A percentile compares a stretch with the other conserved stretches of the same genome.
phyloP scores from a whole-genome alignment of 2,113 vertebrate genomes.

The Mesitornis unicolor region DNA sequence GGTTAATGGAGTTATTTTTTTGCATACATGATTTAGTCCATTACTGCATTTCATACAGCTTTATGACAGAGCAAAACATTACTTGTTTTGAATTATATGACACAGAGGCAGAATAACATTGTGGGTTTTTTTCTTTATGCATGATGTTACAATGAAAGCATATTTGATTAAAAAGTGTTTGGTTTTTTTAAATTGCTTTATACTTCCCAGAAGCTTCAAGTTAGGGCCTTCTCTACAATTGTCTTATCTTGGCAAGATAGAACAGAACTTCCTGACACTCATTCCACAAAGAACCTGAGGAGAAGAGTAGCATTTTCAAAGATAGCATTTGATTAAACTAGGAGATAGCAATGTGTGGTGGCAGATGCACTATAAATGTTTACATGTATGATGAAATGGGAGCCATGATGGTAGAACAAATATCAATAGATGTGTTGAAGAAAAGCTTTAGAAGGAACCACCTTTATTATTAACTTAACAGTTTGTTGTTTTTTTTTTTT shows the following conservation, averaged over 20 bases:
- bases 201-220: not conserved
- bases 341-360: not conserved
- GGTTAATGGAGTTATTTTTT: not conserved
- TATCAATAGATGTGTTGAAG: not conserved
- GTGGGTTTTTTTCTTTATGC: not conserved
- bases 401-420: not conserved
- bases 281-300: not conserved
- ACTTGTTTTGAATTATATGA: not conserved
- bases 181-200: not conserved
- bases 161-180: not conserved
- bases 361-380: not conserved
- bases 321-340: not conserved
- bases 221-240: accelerated
- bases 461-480: not conserved
- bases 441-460: not conserved
- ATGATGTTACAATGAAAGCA: not conserved
- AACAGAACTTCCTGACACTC: not conserved
- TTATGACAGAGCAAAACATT: not conserved
- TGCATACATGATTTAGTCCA: not conserved
- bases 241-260: not conserved
- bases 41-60: not conserved
- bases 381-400: not conserved
- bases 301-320: not conserved
- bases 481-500: not conserved
- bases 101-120: not conserved